Conservation (phyloP, 2,797 vertebrate genomes). For the Mormyrops boulengeri region DNA sequence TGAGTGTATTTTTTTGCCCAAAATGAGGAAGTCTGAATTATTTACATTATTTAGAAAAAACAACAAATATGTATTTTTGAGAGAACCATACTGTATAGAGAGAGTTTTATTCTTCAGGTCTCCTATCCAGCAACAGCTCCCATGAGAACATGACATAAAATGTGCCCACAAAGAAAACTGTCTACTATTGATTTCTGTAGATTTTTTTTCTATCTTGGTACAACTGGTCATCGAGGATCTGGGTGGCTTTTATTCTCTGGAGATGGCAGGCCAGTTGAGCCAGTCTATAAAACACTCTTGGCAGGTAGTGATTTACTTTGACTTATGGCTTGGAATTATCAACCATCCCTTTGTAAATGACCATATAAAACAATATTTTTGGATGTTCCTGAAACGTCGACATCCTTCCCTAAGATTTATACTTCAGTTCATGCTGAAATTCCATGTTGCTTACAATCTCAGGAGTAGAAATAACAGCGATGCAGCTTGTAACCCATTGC, state of each 20-base stretch:
- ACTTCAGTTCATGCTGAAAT: neutral
- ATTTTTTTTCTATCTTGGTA: neutral
- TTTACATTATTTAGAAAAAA: neutral
- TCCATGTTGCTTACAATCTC: neutral
- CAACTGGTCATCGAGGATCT: slow-evolving; percentile 21
- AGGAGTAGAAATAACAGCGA: neutral
- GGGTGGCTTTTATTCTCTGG: slow-evolving; percentile 14
- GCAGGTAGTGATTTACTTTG: slow-evolving; percentile 12
- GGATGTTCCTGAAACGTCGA: neutral
- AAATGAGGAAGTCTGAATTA: neutral
- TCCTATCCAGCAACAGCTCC: neutral
- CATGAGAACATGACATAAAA: neutral
- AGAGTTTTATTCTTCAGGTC: neutral
- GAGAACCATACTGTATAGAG: neutral
- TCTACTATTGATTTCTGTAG: slow-evolving; percentile 9
- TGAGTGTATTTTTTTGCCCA: neutral
- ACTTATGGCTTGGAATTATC: slow-evolving; percentile 4
- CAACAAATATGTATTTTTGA: neutral
- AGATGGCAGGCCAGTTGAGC: slow-evolving; percentile 7
- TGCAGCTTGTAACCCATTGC: neutral
- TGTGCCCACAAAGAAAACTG: slow-evolving; percentile 4
- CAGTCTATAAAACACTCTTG: slow-evolving; percentile 15
- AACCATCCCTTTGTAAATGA: neutral
- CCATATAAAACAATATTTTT: neutral
- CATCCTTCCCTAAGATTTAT: neutral